Base-by-base conservation (phyloP, 2,113 vertebrate species). In the Chloroceryle aenea region DNA sequence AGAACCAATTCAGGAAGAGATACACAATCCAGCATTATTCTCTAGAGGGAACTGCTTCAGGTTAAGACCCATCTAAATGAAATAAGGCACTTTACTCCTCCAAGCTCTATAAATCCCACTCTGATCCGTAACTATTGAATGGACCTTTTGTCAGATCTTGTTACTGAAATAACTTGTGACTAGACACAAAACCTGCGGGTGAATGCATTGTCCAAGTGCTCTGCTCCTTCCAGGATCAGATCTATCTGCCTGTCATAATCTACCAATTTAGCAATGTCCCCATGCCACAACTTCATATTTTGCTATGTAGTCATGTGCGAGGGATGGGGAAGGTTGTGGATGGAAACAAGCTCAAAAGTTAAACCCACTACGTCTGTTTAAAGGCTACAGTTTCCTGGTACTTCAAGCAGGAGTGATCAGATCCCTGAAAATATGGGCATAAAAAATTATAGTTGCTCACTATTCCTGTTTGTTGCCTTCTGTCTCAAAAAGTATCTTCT, bases 51-150 rank as follows among this genome's bases (percentile, higher is more conserved):
- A 87, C 42, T 1, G 12, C 90, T 79, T 43, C 83, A 89, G 76
- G 96, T 88, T 92, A 89, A 94, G 88, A 95, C 76, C 76, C 53
- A 59, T 73, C 92, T 85, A 94, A 95, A 95, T 95, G 48, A 92
- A 94, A 92, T 74, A 85, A 94, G 81, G 68, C 84, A 93, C 62
- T 93, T 94, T 80, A 93, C 84, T 80, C 38, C 88, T 91, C 67
- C 83, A 90, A 90, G 68, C 48, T 88, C 53, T 52, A 81, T 86
- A 95, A 94, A 96, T 83, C 85, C 71, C 93, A 86, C 63, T 13
- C 63, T 94, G 75, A 85, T 88, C 71, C 93, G 75, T 47, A 96
- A 95, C 75, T 95, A 91, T 2, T 48, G 62, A 91, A 89, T 38
- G 48, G 93, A 95, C 79, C 91, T 91, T 92, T 89, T 90, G 91